Base-by-base conservation (phyloP, 1,140 invertebrate species). In the Drosophila lowei region DNA sequence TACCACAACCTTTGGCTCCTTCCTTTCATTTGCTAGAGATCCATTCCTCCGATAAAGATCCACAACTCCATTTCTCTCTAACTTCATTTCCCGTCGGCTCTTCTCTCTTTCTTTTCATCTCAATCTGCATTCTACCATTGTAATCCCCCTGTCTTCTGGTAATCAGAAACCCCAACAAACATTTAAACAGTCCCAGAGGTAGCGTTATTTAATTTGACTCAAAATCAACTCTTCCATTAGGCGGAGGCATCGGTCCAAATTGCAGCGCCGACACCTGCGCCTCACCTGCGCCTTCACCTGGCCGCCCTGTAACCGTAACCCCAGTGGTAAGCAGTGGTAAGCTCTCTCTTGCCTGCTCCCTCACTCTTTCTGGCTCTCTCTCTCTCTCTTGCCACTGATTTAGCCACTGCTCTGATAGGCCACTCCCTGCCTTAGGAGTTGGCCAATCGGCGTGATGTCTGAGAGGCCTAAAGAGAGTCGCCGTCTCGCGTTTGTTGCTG, bases 201-300 rank as follows among this genome's bases (percentile, higher is more conserved):
- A 58, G 64, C 57, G 34, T 77, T 56, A 62, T 70, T 49, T 57
- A 67, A 78, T 72, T 72, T 78, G 65, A 70, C 67, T 60, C 23
- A 53, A 72, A 77, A 77, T 60, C 67, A 62, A 54, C 55, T 77
- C 49, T 72, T 67, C 78, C 73, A 80, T 79, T 73, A 77, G 68
- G 65, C 63, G 34, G 43, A 68, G 65, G 65, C 65, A 68, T 41
- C 65, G 65, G 13, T 21, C 38, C 64, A 77, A 85, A 85, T 85
- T 77, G 73, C 64, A 74, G 21, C 64, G 64, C 61, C 81, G 73
- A 85, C 80, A 85, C 80, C 80, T 85, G 80, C 76, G 23, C 16
- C 18, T 60, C 34, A 34, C 41, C 15, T 48, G 34, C 34, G 30
- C 63, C 56, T 8, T 6, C 56, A 49, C 58, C 71, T 74, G 52